phyloP scores from a whole-genome alignment of 2,797 vertebrate species.

The Nyctibius grandis region DNA sequence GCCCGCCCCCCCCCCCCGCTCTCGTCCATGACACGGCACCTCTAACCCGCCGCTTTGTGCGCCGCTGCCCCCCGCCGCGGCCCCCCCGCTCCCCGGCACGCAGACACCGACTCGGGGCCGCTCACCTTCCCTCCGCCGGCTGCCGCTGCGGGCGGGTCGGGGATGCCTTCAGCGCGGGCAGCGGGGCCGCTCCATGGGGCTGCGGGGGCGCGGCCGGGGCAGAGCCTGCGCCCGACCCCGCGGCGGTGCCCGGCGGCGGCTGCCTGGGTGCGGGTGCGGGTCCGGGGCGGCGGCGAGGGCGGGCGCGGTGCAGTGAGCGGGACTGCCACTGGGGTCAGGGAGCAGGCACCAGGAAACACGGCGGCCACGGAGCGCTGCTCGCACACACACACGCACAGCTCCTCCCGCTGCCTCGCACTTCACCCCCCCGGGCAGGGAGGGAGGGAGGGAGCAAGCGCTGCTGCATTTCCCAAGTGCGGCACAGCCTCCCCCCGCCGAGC shows the following conservation, averaged over 20 bases:
- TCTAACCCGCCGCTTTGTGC: conserved; percentile 91
- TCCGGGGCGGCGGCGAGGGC: conserved; percentile 35
- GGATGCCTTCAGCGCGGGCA: conserved; percentile 82
- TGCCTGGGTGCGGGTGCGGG: conserved; percentile 58
- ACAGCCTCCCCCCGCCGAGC: neutral
- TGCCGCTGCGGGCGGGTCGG: conserved; percentile 70
- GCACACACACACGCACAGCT: conserved; percentile 24
- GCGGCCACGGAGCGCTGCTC: conserved; percentile 64
- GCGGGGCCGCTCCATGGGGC: conserved; percentile 84
- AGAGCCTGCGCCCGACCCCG: conserved; percentile 89
- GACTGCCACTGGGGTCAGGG: conserved; percentile 79
- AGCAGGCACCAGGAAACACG: conserved; percentile 79
- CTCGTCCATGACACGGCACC: conserved; percentile 87
- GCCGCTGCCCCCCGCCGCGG: neutral
- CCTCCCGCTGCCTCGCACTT: conserved; percentile 61
- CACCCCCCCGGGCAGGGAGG: conserved; percentile 50
- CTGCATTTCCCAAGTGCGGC: conserved; percentile 21
- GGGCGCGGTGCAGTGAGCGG: conserved; percentile 84
- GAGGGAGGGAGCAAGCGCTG: conserved; percentile 72
- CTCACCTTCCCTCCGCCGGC: conserved; percentile 82
- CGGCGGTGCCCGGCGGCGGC: conserved; percentile 75
- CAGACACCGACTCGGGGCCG: conserved; percentile 69
- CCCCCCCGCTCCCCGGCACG: neutral
- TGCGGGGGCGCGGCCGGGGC: conserved; percentile 80
- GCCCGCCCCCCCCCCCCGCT: conserved; percentile 44